phyloP scores from a whole-genome alignment of 2,797 vertebrate genomes.

The Pseudochromis fuscus region DNA sequence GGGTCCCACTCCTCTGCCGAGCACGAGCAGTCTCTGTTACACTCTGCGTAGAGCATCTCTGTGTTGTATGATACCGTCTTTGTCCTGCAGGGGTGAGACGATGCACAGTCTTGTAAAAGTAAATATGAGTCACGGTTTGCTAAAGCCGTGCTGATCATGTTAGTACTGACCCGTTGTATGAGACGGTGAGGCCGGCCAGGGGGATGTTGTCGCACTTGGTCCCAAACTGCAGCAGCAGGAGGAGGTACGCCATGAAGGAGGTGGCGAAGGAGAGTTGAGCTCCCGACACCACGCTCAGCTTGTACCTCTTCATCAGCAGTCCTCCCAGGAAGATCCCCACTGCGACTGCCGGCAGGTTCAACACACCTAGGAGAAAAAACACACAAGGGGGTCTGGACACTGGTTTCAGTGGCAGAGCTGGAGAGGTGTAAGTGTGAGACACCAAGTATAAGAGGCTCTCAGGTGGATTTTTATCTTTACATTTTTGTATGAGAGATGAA shows the following conservation, averaged over 20 bases:
- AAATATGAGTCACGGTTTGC: too few relatives aligned
- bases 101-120: too few relatives aligned
- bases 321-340: constrained; percentile 88
- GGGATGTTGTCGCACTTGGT: constrained; percentile 87
- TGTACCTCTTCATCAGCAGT: constrained; percentile 89
- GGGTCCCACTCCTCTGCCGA: constrained; percentile 90
- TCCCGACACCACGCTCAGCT: constrained; percentile 85
- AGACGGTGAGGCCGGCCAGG: constrained; percentile 86
- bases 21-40: constrained; percentile 89
- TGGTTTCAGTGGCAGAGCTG: too few relatives aligned
- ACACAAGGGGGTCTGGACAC: background rate
- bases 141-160: background rate
- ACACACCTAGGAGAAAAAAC: constrained; percentile 79
- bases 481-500: too few relatives aligned
- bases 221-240: constrained; percentile 83
- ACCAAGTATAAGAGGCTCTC: too few relatives aligned
- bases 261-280: constrained; percentile 86
- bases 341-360: constrained; percentile 86
- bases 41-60: constrained; percentile 82
- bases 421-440: background rate
- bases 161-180: constrained; percentile 86
- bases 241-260: constrained; percentile 82
- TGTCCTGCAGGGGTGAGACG: constrained; percentile 78
- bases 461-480: too few relatives aligned
- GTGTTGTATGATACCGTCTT: constrained; percentile 69